These are phyloP conservation scores for Scrobipalpa costella DNA, from an alignment of 2,888 invertebrate genomes.

Conservation along the genomic window DNA sequence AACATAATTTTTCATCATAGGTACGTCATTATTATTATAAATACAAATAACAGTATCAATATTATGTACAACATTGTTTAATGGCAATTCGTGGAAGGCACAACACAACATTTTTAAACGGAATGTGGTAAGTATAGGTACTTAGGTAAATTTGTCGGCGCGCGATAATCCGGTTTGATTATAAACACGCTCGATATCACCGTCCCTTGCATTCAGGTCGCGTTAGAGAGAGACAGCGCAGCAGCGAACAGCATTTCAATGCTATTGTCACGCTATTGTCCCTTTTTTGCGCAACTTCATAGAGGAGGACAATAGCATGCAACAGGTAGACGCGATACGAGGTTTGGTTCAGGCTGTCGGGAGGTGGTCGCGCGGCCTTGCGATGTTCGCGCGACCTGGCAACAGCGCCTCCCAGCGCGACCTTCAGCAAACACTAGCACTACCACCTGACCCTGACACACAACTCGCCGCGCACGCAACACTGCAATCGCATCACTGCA, in stretches of 20 bases:
- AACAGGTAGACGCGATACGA: conserved; percentile 36
- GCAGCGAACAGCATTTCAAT: neutral
- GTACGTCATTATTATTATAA: conserved; percentile 38
- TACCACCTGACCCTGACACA: conserved; percentile 31
- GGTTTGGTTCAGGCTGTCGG: conserved; percentile 29
- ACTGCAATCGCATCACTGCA: conserved; percentile 30
- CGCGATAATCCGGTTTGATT: neutral
- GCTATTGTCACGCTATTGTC: conserved; percentile 10
- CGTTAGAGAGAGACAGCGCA: conserved; percentile 13
- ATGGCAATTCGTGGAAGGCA: conserved; percentile 63
- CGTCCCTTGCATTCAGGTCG: conserved; percentile 3
- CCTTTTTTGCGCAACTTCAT: conserved; percentile 1
- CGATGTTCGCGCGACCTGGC: conserved; percentile 30
- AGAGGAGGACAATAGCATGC: conserved; percentile 6
- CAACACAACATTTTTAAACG: conserved; percentile 42
- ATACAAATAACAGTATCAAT: conserved; percentile 43
- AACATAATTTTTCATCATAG: conserved; percentile 1
- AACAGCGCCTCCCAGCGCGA: no score
- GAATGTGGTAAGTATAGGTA: conserved; percentile 39
- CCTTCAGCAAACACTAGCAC: conserved; percentile 15
- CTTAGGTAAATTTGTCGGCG: conserved; percentile 18
- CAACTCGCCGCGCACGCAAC: conserved; percentile 25
- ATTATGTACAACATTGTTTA: conserved; percentile 58
- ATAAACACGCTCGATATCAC: conserved; percentile 7
- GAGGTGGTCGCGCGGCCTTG: conserved; percentile 35